phyloP scores from a whole-genome alignment of 2,888 invertebrate genomes.

The Phlogophora meticulosa region DNA sequence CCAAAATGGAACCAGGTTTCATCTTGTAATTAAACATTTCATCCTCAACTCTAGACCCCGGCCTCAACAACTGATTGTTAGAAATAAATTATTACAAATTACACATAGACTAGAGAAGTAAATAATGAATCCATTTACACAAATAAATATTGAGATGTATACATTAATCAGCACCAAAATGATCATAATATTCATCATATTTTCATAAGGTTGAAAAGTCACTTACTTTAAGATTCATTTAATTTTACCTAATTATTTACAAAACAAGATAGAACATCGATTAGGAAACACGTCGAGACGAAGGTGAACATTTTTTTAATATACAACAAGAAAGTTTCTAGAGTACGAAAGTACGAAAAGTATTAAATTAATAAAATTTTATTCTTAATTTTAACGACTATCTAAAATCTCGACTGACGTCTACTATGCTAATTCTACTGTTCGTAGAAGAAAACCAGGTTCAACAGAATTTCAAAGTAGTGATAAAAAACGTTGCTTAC shows the following conservation, averaged over 20 bases:
- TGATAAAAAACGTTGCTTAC: constrained; percentile 12
- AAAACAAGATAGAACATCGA: constrained; percentile 50
- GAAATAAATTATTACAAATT: constrained; percentile 53
- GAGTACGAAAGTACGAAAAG: constrained; percentile 48
- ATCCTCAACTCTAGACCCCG: constrained; percentile 31
- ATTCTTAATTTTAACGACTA: constrained; percentile 58
- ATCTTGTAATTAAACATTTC: constrained; percentile 24
- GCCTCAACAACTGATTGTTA: constrained; percentile 28
- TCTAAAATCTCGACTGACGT: constrained; percentile 29
- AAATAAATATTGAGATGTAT: constrained; percentile 63
- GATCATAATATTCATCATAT: constrained; percentile 59
- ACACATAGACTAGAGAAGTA: constrained; percentile 59
- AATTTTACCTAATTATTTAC: constrained; percentile 60
- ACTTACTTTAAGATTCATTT: constrained; percentile 56
- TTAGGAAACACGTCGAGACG: constrained; percentile 52
- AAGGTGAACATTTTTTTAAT: constrained; percentile 34
- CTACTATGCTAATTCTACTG: constrained; percentile 18
- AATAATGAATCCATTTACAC: constrained; percentile 52
- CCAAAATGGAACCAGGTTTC: constrained; percentile 26
- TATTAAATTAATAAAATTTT: constrained; percentile 32
- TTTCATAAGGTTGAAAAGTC: constrained; percentile 62
- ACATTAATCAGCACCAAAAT: constrained; percentile 67
- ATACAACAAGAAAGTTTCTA: constrained; percentile 46
- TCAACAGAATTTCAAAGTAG: background rate
- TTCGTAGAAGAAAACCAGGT: constrained; percentile 21